phyloP scores from a whole-genome alignment of 2,888 invertebrate genomes.

The Amiota minor region DNA sequence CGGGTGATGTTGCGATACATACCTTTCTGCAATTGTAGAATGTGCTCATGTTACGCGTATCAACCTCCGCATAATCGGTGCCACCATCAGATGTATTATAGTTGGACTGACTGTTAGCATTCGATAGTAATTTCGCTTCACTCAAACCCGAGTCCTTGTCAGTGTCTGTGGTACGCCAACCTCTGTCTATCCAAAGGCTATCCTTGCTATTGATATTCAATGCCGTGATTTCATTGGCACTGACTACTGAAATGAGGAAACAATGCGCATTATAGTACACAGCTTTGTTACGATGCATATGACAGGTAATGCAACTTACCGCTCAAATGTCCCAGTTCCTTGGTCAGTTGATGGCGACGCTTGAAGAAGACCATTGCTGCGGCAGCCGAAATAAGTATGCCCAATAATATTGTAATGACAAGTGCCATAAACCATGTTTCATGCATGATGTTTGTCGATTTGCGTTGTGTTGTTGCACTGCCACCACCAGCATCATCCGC shows the following conservation, averaged over 20 bases:
- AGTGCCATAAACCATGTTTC: slow-evolving; percentile 73
- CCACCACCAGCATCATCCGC: slow-evolving; percentile 69
- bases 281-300: background rate
- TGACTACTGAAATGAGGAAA: slow-evolving; percentile 68
- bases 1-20: slow-evolving; percentile 33
- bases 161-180: slow-evolving; percentile 79
- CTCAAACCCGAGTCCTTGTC: slow-evolving; percentile 77
- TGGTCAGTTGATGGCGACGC: slow-evolving; percentile 73
- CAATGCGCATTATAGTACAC: background rate
- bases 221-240: slow-evolving; percentile 74
- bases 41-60: slow-evolving; percentile 79
- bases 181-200: slow-evolving; percentile 81
- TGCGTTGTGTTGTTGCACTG: slow-evolving; percentile 71
- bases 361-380: slow-evolving; percentile 72
- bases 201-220: slow-evolving; percentile 76
- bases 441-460: slow-evolving; percentile 70
- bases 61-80: slow-evolving; percentile 82
- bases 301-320: slow-evolving; percentile 67
- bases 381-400: slow-evolving; percentile 69
- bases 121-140: slow-evolving; percentile 77
- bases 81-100: slow-evolving; percentile 73
- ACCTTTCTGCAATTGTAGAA: slow-evolving; percentile 81
- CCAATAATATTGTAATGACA: slow-evolving; percentile 69
- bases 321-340: slow-evolving; percentile 79
- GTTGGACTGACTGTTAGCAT: slow-evolving; percentile 74